phyloP scores from a whole-genome alignment of 2,113 vertebrate genomes.

The Suricata suricatta region DNA sequence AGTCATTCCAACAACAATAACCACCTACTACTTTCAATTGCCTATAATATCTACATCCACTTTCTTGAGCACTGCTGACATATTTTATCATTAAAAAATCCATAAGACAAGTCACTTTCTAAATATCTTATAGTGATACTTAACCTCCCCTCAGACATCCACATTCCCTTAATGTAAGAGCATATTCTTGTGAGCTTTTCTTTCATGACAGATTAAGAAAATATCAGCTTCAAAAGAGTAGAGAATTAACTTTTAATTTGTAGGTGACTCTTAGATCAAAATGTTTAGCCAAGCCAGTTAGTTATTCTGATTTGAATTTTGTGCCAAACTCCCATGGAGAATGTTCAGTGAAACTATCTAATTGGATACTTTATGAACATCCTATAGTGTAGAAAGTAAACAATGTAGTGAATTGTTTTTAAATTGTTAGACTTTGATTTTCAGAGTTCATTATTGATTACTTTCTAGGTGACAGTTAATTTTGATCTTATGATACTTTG shows the following conservation, averaged over 20 bases:
- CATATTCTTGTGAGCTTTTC: background rate
- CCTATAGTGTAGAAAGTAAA: slow-evolving; percentile 10
- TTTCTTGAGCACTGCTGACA: slow-evolving; percentile 64
- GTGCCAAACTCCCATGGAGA: slow-evolving; percentile 51
- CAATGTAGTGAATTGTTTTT: slow-evolving; percentile 36
- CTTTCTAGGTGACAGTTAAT: background rate
- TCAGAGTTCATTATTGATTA: background rate
- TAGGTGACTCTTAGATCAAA: slow-evolving; percentile 45
- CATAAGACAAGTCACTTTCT: slow-evolving; percentile 7
- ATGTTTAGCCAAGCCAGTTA: slow-evolving; percentile 49
- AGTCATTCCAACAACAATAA: slow-evolving; percentile 79
- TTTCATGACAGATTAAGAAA: slow-evolving; percentile 3
- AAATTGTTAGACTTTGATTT: slow-evolving; percentile 20
- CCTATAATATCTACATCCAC: slow-evolving; percentile 72
- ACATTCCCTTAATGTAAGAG: background rate
- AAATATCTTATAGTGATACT: slow-evolving; percentile 22
- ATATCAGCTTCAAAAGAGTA: slow-evolving; percentile 14
- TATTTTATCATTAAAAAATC: slow-evolving; percentile 69
- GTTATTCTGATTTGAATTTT: slow-evolving; percentile 18
- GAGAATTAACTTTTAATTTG: slow-evolving; percentile 49
- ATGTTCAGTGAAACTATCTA: slow-evolving; percentile 45
- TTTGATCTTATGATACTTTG: background rate
- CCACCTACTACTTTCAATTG: slow-evolving; percentile 78
- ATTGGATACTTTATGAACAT: slow-evolving; percentile 38
- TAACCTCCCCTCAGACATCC: slow-evolving; percentile 7